These are phyloP conservation scores for Pontoporia blainvillei DNA, from an alignment of 2,113 vertebrate species.

Conservation along the genomic window DNA sequence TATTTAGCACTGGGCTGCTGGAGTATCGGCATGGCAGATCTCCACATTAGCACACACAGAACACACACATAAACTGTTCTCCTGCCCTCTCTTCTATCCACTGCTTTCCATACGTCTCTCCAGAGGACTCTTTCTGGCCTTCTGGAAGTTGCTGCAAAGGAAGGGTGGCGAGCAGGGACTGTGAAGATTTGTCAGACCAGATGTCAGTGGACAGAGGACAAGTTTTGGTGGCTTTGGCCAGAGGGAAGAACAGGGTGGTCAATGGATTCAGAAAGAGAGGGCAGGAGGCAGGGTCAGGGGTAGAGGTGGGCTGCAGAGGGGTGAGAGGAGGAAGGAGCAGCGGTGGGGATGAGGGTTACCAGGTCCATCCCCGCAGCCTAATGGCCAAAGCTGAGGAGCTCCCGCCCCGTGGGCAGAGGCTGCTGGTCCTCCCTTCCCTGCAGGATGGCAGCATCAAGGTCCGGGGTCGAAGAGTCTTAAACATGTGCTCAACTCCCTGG, in stretches of 20 bases:
- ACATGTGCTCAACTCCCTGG: not conserved
- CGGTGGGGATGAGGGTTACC: rapidly evolving
- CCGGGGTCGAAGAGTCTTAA: not conserved
- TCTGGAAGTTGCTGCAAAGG: too few relatives aligned
- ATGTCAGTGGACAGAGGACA: not conserved
- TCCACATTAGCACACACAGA: rapidly evolving
- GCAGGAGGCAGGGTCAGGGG: not conserved
- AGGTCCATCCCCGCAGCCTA: too few relatives aligned
- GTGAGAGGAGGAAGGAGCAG: rapidly evolving
- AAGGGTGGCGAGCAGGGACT: rapidly evolving
- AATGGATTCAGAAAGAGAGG: not conserved
- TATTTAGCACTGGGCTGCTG: not conserved
- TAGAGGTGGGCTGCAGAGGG: rapidly evolving
- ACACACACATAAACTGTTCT: rapidly evolving
- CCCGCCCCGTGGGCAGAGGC: not conserved
- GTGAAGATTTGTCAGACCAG: not conserved
- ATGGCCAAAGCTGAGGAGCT: not conserved
- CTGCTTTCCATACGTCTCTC: not conserved
- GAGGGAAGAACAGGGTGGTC: too few relatives aligned
- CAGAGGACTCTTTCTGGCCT: not conserved
- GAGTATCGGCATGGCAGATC: too few relatives aligned
- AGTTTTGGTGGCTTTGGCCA: not conserved
- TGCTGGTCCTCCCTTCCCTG: too few relatives aligned
- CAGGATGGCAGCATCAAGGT: not conserved
- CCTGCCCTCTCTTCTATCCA: not conserved